These are phyloP conservation scores for Rhinichthys osculus DNA, from an alignment of 2,797 vertebrate genomes.

Conservation along the genomic window DNA sequence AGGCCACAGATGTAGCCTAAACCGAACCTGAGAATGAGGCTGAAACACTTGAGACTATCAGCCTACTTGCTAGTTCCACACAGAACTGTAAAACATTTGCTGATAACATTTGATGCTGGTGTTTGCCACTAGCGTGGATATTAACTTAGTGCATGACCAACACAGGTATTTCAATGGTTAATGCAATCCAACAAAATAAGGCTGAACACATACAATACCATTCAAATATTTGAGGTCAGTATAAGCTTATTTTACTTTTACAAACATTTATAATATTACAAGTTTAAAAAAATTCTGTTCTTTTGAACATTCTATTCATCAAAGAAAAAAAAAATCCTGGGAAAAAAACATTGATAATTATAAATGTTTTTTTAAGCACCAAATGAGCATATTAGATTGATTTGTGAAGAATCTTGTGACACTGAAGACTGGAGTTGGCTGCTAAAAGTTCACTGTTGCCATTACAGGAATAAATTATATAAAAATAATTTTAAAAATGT, in stretches of 20 bases:
- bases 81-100: not conserved
- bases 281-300: no score
- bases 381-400: no score
- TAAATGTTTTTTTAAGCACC: not conserved
- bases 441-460: not conserved
- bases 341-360: not conserved
- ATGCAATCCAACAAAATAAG: not conserved
- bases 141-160: not conserved
- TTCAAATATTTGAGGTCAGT: not conserved
- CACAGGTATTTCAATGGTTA: not conserved
- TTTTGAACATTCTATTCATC: no score
- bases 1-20: not conserved
- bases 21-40: not conserved
- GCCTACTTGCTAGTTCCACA: not conserved
- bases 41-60: constrained; percentile 1
- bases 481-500: not conserved
- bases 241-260: not conserved
- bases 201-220: not conserved
- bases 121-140: constrained; percentile 3
- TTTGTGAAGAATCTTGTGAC: no score
- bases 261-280: not conserved
- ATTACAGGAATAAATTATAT: not conserved
- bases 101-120: constrained; percentile 12
- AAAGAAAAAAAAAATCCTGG: no score
- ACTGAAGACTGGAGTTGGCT: no score